Evolutionary conservation across 2,113 vertebrate genomes (phyloP), one percentile per base, ranked within the genome.

Genomic region (Microcebus griseorufus): DNA sequence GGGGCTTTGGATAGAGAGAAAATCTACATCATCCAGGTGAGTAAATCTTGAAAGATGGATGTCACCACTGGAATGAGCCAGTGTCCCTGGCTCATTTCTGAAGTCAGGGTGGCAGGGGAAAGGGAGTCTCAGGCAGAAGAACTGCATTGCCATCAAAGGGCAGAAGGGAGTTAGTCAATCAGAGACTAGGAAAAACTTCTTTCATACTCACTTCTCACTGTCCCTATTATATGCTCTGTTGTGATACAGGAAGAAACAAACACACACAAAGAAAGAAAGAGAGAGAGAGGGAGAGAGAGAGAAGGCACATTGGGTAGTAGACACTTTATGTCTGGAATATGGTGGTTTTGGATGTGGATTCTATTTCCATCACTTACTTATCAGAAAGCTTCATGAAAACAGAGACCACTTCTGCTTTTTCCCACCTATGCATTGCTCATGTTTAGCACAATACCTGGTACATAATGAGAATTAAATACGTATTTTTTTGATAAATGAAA

Each of bases 221-320:
- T 55, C 1, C 5, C 48, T 62, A 62, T 45, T 79, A 32, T 9
- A 73, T 27, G 58, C 34, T 72, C 75, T 62, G 64, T 9, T 37
- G 20, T 55, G 6, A 62, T n/a, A 14, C 2, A 22, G 4, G 32
- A 81, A 60, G 5, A 55, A 10, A 29, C 25, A 32, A 1, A 18
- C 18, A 58, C 51, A 76, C 27, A 34, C 0, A 72, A 9, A 37
- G 32, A 65, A 1, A 18, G 6, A 75, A 0, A 4, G 2, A 78
- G 0, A 53, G 0, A 17, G 0, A 14, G 5, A 42, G 2, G 62
- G 32, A 42, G 5, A 42, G 4, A 73, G 32, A 42, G 0, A 64
- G 27, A 14, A 53, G 42, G 37, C 2, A 65, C 10, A 34, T 1
- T 58, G 10, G 64, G 16, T 55, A 5, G 11, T 91, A 32, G 75